phyloP scores from a whole-genome alignment of 1,140 invertebrate genomes.

The Onthophagus taurus region DNA sequence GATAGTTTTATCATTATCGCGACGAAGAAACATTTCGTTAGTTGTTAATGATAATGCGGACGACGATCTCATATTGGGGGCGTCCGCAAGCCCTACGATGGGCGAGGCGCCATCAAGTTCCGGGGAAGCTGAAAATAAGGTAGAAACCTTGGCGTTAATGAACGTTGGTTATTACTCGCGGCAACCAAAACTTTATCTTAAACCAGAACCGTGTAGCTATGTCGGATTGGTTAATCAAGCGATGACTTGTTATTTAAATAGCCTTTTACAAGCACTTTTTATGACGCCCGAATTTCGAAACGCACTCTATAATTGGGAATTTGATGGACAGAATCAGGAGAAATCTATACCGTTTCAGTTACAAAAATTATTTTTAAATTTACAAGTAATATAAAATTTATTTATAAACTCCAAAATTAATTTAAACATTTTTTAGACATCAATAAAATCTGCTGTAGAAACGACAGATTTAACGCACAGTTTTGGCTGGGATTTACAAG shows the following conservation, averaged over 20 bases:
- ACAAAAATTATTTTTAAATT: conserved; percentile 78
- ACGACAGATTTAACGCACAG: conserved; percentile 81
- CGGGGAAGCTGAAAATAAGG: conserved; percentile 17
- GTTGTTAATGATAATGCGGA: conserved; percentile 32
- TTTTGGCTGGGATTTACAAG: conserved; percentile 86
- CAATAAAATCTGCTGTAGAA: conserved; percentile 63
- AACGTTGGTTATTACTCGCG: conserved; percentile 12
- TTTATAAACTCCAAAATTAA: neutral
- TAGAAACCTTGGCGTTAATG: conserved; percentile 15
- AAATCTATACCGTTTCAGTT: conserved; percentile 81
- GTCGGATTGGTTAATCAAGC: conserved; percentile 88
- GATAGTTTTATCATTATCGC: conserved; percentile 30
- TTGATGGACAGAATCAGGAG: conserved; percentile 55
- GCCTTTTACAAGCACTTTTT: conserved; percentile 77
- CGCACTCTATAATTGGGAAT: conserved; percentile 81
- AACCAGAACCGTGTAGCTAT: conserved; percentile 43
- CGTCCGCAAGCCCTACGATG: conserved; percentile 47
- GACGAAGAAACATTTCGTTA: conserved; percentile 25
- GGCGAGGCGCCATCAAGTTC: conserved; percentile 23
- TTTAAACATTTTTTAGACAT: conserved; percentile 51
- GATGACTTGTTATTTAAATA: conserved; percentile 92
- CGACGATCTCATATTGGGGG: conserved; percentile 44
- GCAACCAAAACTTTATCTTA: conserved; percentile 3
- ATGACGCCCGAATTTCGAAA: conserved; percentile 96
- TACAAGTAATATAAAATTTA: conserved; percentile 52